phyloP scores from a whole-genome alignment of 1,140 invertebrate genomes.

The Conus betulinus region DNA sequence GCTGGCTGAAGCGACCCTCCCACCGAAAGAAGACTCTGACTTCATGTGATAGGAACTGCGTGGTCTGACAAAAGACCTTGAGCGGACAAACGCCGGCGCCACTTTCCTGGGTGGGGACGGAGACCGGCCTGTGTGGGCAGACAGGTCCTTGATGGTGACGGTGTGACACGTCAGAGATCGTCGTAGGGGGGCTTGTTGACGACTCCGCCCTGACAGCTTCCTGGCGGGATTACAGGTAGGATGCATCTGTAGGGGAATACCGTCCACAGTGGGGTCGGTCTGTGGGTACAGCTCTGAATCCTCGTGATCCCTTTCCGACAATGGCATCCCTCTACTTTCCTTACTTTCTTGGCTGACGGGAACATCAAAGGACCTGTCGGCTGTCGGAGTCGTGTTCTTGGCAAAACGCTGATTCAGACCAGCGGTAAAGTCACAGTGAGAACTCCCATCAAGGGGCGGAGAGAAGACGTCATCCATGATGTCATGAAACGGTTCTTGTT shows the following conservation, averaged over 20 bases:
- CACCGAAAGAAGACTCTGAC: not conserved
- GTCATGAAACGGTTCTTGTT: not conserved
- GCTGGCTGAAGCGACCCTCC: not conserved
- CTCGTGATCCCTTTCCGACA: not conserved
- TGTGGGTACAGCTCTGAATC: not conserved
- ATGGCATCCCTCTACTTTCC: not conserved
- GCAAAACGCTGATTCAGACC: not conserved
- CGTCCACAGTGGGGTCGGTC: not conserved
- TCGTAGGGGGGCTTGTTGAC: not conserved
- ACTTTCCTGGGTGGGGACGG: not conserved
- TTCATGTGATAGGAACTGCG: not conserved
- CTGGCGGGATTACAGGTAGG: not conserved
- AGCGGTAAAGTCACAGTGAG: too few species aligned
- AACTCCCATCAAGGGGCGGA: not conserved
- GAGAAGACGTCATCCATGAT: constrained; percentile 2
- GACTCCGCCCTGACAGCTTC: not conserved
- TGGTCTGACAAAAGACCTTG: not conserved
- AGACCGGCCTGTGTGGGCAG: not conserved
- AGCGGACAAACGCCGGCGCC: not conserved
- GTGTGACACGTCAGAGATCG: constrained; percentile 10
- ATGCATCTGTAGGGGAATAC: not conserved
- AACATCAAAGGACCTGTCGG: not conserved
- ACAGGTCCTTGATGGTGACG: constrained; percentile 14
- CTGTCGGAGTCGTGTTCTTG: not conserved
- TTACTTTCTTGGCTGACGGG: not conserved